phyloP scores from a whole-genome alignment of 2,888 invertebrate species.

The Trachelus troglodyta region DNA sequence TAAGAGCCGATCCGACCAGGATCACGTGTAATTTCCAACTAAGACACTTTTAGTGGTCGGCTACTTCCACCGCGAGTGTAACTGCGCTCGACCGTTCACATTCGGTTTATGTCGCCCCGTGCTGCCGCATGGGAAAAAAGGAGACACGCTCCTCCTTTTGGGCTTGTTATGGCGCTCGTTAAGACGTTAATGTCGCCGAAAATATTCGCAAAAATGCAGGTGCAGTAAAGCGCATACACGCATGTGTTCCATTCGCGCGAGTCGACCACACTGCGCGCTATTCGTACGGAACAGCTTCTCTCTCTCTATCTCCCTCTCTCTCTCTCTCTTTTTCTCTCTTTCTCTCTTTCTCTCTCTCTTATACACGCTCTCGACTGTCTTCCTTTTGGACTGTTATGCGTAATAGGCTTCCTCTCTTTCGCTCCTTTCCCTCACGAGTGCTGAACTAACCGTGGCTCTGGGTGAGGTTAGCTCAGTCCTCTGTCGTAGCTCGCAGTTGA shows the following conservation, averaged over 20 bases:
- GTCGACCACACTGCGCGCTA: constrained; percentile 33
- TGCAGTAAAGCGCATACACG: constrained; percentile 43
- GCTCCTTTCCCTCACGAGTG: constrained; percentile 18
- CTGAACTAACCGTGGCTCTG: not conserved
- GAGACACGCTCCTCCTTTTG: constrained; percentile 45
- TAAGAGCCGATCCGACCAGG: constrained; percentile 22
- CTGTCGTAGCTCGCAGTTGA: constrained; percentile 29
- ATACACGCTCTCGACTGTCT: not conserved
- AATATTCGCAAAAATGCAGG: constrained; percentile 65
- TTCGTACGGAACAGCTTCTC: constrained; percentile 14
- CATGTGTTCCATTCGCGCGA: constrained; percentile 18
- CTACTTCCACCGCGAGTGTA: constrained; percentile 12
- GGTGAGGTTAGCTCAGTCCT: constrained; percentile 30
- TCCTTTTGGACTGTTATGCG: not conserved
- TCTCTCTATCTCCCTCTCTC: too few species aligned
- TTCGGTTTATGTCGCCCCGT: constrained; percentile 7
- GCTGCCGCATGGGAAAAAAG: constrained; percentile 17
- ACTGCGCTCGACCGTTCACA: constrained; percentile 8
- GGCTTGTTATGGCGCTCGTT: constrained; percentile 61
- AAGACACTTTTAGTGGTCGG: constrained; percentile 37
- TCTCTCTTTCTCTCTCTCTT: not conserved
- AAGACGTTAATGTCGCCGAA: constrained; percentile 62
- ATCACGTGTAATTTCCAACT: constrained; percentile 39
- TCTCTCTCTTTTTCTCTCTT: too few species aligned
- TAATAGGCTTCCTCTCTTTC: constrained; percentile 11